These are phyloP conservation scores for Eurystomus gularis DNA, from an alignment of 2,113 vertebrate genomes.

Conservation along the genomic window DNA sequence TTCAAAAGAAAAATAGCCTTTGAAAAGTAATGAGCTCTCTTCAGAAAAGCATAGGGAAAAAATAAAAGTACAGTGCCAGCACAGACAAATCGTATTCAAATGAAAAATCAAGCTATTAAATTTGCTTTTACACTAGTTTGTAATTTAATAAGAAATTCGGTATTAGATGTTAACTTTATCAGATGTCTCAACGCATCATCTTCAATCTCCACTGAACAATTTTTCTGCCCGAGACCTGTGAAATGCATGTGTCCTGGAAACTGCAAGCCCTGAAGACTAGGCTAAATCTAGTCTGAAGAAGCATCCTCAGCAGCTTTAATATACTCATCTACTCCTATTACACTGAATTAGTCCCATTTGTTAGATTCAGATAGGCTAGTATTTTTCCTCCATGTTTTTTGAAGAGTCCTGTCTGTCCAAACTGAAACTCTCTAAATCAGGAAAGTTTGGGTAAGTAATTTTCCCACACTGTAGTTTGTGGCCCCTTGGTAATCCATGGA, in stretches of 20 bases:
- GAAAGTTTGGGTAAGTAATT: background rate
- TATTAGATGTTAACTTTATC: background rate
- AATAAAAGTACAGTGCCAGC: background rate
- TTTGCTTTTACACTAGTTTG: background rate
- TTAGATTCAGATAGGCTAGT: background rate
- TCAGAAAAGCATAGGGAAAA: background rate
- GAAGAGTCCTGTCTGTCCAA: background rate
- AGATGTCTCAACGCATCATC: background rate
- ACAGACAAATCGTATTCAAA: background rate
- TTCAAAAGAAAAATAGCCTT: background rate
- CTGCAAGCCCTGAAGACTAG: background rate
- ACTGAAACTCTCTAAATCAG: background rate
- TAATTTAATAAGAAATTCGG: background rate
- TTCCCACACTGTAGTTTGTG: background rate
- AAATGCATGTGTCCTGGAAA: background rate
- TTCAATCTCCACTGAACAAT: accelerated
- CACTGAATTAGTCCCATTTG: background rate
- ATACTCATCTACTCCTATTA: background rate
- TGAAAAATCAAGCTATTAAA: background rate
- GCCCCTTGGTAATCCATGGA: background rate
- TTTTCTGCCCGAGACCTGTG: background rate
- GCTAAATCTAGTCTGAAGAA: background rate
- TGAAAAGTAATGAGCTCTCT: background rate
- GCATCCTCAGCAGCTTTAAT: background rate
- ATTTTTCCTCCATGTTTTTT: background rate